Conservation (phyloP, 2,888 invertebrate species). For the Heteropelma amictum region DNA sequence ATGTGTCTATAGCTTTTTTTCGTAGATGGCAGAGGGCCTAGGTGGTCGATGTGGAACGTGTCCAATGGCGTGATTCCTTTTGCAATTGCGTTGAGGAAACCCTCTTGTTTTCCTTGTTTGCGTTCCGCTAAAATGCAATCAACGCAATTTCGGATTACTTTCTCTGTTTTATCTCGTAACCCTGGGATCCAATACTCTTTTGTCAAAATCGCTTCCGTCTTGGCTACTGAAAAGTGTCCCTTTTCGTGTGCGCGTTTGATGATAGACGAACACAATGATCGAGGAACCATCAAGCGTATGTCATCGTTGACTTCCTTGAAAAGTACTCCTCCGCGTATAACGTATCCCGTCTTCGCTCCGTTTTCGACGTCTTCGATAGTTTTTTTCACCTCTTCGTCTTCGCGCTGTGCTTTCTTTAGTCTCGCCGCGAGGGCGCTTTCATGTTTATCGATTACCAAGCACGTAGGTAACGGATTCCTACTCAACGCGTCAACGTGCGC, state of each 20-base stretch:
- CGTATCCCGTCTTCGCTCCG: conserved; percentile 3
- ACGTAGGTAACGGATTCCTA: too few relatives aligned
- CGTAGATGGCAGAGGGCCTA: not conserved
- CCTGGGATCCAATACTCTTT: not conserved
- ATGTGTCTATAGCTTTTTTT: not conserved
- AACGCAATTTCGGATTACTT: not conserved
- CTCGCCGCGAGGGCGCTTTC: too few relatives aligned
- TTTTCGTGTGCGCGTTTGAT: conserved; percentile 38
- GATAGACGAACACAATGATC: conserved; percentile 17
- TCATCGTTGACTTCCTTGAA: conserved; percentile 32
- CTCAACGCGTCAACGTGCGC: conserved; percentile 59
- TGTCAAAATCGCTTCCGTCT: too few relatives aligned
- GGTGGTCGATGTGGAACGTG: not conserved
- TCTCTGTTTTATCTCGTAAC: not conserved
- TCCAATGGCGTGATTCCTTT: not conserved
- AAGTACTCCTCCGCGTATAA: conserved; percentile 27
- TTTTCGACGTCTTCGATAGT: conserved; percentile 8
- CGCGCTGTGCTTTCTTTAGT: too few relatives aligned
- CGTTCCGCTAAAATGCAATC: not conserved
- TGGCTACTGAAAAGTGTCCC: conserved; percentile 32
- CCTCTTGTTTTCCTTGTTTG: not conserved
- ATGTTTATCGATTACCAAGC: too few relatives aligned
- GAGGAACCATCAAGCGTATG: conserved; percentile 38
- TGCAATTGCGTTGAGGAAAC: not conserved
- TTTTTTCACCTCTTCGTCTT: conserved; percentile 48